Evolutionary conservation across 2,113 vertebrate species (phyloP), one percentile per base, ranked within the genome.

Genomic region (Prolemur simus): DNA sequence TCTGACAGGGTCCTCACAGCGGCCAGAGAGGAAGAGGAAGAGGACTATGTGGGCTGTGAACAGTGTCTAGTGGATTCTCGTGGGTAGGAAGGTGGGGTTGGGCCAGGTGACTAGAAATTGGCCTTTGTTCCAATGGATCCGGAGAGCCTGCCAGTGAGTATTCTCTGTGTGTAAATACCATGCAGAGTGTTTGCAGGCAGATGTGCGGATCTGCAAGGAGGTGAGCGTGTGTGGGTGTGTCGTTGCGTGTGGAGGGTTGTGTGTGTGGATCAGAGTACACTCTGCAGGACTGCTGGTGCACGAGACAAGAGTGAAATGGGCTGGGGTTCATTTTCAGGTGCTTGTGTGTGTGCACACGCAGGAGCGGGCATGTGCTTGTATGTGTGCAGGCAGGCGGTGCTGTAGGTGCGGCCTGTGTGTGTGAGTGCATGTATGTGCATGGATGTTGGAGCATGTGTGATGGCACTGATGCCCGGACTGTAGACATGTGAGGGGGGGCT

Each of bases 71-170:
- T 96, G 71, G 96, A 47, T 90, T 29, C 85, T 76, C 8, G 45
- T 64, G 83, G 69, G 97, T 96, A 95, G 91, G 81, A 93, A 45
- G 63, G n/a, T 58, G 56, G 47, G 89, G 92, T 27, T 95, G 64
- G 91, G 23, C 58, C 54, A 60, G 83, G 0, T 2, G 25, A 37
- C 73, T 49, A 58, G 63, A 20, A 34, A 77, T 66, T 47, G 49
- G 23, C 54, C 95, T 97, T 96, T 45, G 21, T 60, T 71, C 49
- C 96, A 96, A 99, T 99, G 98, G 98, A 99, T 78, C 96, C 98
- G 29, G 98, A 98, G 97, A 98, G 96, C 94, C 97, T 99, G 58
- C 98, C 97, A 23, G 97, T 98, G 84, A 97, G 97, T 96, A 92
- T 37, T 49, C 63, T 73, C 6, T 42, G 49, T 58, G 45, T 39